A percentile compares a stretch with the other conserved stretches of the same genome.
Conservation (phyloP, 2,888 invertebrate genomes). For the Sarcophaga carnaria region DNA sequence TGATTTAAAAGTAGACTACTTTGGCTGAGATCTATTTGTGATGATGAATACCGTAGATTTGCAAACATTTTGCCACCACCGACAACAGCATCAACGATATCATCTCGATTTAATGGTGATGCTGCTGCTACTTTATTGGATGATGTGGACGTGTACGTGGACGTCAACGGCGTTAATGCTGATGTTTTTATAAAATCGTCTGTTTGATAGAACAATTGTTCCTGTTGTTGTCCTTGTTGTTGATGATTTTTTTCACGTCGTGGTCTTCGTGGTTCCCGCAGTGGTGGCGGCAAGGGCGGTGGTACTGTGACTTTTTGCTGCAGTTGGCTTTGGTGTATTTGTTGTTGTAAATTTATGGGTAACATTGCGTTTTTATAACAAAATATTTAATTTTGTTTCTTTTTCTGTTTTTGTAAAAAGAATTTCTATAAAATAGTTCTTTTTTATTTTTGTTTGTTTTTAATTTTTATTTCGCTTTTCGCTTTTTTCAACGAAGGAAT, state of each 20-base stretch:
- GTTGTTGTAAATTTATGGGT: slow-evolving; percentile 64
- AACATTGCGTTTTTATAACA: slow-evolving; percentile 62
- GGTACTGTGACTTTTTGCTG: slow-evolving; percentile 55
- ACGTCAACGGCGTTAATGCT: slow-evolving; percentile 68
- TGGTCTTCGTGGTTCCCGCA: slow-evolving; percentile 59
- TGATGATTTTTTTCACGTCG: slow-evolving; percentile 55
- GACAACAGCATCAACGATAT: slow-evolving; percentile 23
- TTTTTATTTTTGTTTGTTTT: not conserved
- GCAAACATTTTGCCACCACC: slow-evolving; percentile 76
- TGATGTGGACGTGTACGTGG: slow-evolving; percentile 63
- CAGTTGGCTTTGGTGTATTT: slow-evolving; percentile 56
- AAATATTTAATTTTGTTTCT: slow-evolving; percentile 21
- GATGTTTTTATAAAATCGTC: slow-evolving; percentile 62
- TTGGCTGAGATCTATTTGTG: slow-evolving; percentile 80
- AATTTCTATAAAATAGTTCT: not conserved
- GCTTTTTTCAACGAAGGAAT: not conserved
- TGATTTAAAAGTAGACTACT: slow-evolving; percentile 78
- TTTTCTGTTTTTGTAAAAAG: slow-evolving; percentile 12
- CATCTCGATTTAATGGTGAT: slow-evolving; percentile 52
- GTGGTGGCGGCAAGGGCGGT: slow-evolving; percentile 57
- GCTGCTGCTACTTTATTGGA: slow-evolving; percentile 46
- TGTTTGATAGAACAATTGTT: slow-evolving; percentile 43
- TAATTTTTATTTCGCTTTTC: not conserved
- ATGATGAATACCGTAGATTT: slow-evolving; percentile 78
- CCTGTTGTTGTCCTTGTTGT: slow-evolving; percentile 52